A percentile compares a stretch with the other conserved stretches of the same genome.
These are phyloP conservation scores for Brotogeris chrysoptera DNA, from an alignment of 2,797 vertebrate species.

Conservation along the genomic window DNA sequence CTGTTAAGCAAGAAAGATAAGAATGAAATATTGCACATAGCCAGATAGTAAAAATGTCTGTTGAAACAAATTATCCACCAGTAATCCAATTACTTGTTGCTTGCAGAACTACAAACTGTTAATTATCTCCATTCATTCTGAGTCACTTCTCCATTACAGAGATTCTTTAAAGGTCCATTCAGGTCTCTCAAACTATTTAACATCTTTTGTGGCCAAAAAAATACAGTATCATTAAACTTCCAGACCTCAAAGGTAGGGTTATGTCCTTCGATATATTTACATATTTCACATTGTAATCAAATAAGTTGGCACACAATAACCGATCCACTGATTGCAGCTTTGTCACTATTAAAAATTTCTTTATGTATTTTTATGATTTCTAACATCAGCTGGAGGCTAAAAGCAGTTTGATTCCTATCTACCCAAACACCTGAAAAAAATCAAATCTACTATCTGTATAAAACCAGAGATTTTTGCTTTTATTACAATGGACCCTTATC, in stretches of 20 bases:
- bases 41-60: constrained; percentile 57
- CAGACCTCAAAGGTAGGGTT: not conserved
- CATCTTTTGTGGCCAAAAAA: constrained; percentile 15
- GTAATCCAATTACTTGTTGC: constrained; percentile 74
- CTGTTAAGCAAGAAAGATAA: constrained; percentile 67
- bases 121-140: constrained; percentile 74
- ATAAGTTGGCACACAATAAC: not conserved
- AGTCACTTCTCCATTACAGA: constrained; percentile 60
- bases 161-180: constrained; percentile 59
- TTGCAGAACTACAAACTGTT: constrained; percentile 72
- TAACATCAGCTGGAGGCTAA: not conserved
- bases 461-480: not conserved
- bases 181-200: constrained; percentile 39
- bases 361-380: not conserved
- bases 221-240: not conserved
- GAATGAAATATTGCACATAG: constrained; percentile 66
- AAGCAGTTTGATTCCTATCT: not conserved
- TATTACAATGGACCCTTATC: not conserved
- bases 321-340: not conserved
- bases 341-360: not conserved
- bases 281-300: not conserved
- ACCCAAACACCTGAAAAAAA: not conserved
- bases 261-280: not conserved
- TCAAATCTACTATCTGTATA: not conserved
- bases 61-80: constrained; percentile 71